Conservation (phyloP, 1,140 invertebrate genomes). For the Brachionus angularis region DNA sequence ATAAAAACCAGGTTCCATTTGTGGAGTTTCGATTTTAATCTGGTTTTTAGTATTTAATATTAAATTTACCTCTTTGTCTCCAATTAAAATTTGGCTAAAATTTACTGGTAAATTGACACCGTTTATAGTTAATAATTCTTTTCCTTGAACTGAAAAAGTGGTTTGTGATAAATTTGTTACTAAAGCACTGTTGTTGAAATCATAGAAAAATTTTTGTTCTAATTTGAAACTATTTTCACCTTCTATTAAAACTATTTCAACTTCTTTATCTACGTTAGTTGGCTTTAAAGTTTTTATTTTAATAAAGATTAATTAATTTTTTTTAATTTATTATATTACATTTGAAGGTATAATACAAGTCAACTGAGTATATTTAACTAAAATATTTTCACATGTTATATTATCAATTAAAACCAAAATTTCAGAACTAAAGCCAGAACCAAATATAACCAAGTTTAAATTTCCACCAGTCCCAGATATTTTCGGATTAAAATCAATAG, state of each 20-base stretch:
- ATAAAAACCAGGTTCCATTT: slow-evolving; percentile 45
- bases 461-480: slow-evolving; percentile 44
- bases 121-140: slow-evolving; percentile 45
- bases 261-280: neutral
- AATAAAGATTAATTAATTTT: neutral
- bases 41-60: slow-evolving; percentile 31
- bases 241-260: slow-evolving; percentile 41
- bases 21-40: slow-evolving; percentile 45
- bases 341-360: slow-evolving; percentile 45
- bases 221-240: slow-evolving; percentile 14
- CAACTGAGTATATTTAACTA: slow-evolving; percentile 42
- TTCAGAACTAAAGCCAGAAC: slow-evolving; percentile 47
- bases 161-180: neutral
- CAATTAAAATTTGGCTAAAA: slow-evolving; percentile 33
- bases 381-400: slow-evolving; percentile 26
- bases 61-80: slow-evolving; percentile 37
- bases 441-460: slow-evolving; percentile 46
- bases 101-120: slow-evolving; percentile 47
- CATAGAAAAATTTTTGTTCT: slow-evolving; percentile 44
- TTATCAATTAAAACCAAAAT: neutral
- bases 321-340: neutral
- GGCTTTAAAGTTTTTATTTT: slow-evolving; percentile 5
- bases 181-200: neutral
- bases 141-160: slow-evolving; percentile 45
- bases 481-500: neutral